Conservation (phyloP, 2,113 vertebrate species). For the Pollachius pollachius region DNA sequence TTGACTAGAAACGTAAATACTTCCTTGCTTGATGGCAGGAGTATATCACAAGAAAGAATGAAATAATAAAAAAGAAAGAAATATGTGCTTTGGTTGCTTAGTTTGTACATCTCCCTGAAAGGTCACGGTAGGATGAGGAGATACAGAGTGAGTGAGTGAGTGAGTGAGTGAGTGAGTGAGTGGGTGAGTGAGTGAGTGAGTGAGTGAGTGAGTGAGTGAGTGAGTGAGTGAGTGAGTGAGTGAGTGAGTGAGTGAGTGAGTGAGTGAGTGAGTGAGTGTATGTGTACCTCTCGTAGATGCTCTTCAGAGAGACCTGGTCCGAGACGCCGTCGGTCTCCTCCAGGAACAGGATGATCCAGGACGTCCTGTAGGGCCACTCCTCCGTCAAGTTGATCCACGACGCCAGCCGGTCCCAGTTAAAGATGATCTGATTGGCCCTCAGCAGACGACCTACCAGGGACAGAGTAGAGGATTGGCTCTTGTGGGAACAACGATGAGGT, state of each 20-base stretch:
- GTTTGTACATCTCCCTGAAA: no score
- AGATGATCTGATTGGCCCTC: slow-evolving; percentile 94
- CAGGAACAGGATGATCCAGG: slow-evolving; percentile 94
- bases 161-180: slow-evolving; percentile 13
- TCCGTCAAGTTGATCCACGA: slow-evolving; percentile 99
- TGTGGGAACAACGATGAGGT: no score
- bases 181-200: slow-evolving; percentile 22
- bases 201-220: slow-evolving; percentile 24
- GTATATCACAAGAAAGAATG: background rate
- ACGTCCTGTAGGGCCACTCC: slow-evolving; percentile 97
- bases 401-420: slow-evolving; percentile 95
- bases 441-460: slow-evolving; percentile 82
- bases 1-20: no score
- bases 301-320: slow-evolving; percentile 87
- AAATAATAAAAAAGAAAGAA: background rate
- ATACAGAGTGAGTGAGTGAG: slow-evolving; percentile 1
- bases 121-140: no score
- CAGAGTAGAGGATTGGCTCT: background rate
- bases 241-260: slow-evolving; percentile 25
- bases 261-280: slow-evolving; percentile 5
- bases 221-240: slow-evolving; percentile 3
- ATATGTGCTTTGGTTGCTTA: no score
- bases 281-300: slow-evolving; percentile 91
- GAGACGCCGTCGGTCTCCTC: slow-evolving; percentile 91
- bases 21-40: no score